phyloP scores from a whole-genome alignment of 1,140 invertebrate genomes.

The Drosophila ambigua region DNA sequence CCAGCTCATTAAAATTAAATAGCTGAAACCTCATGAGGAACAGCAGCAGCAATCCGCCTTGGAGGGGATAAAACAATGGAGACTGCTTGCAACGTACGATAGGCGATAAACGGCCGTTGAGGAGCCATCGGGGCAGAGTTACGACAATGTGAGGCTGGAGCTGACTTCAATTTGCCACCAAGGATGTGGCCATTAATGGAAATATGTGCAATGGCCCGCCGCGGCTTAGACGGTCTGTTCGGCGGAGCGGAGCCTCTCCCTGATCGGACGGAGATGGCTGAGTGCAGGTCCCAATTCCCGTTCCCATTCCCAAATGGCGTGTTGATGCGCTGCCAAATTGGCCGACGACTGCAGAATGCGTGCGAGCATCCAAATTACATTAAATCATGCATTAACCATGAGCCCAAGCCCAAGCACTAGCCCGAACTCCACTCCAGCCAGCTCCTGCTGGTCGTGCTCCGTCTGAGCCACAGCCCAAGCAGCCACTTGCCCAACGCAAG shows the following conservation, averaged over 20 bases:
- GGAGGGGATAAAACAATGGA: conserved; percentile 50
- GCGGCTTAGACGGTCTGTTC: conserved; percentile 31
- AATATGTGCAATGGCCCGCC: conserved; percentile 55
- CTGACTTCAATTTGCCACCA: conserved; percentile 77
- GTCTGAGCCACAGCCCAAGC: no score
- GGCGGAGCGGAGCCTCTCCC: conserved; percentile 10
- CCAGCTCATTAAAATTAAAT: conserved; percentile 48
- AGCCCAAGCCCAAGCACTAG: conserved; percentile 57
- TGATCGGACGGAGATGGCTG: not conserved
- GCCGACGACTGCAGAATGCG: conserved; percentile 61
- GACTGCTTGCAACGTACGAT: conserved; percentile 29
- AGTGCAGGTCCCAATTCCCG: conserved; percentile 11
- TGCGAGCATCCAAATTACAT: conserved; percentile 70
- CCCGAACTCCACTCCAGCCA: conserved; percentile 3
- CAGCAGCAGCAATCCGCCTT: conserved; percentile 31
- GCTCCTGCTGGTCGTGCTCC: not conserved
- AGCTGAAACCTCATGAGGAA: conserved; percentile 30
- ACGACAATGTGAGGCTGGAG: conserved; percentile 59
- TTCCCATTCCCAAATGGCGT: conserved; percentile 63
- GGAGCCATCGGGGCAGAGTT: conserved; percentile 63
- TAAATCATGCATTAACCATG: conserved; percentile 82
- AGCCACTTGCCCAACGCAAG: conserved; percentile 21
- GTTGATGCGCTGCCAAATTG: conserved; percentile 81
- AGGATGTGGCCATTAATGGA: conserved; percentile 78
- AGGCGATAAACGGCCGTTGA: conserved; percentile 74